phyloP scores from a whole-genome alignment of 2,888 invertebrate species.

The Deladenus siricidicola region DNA sequence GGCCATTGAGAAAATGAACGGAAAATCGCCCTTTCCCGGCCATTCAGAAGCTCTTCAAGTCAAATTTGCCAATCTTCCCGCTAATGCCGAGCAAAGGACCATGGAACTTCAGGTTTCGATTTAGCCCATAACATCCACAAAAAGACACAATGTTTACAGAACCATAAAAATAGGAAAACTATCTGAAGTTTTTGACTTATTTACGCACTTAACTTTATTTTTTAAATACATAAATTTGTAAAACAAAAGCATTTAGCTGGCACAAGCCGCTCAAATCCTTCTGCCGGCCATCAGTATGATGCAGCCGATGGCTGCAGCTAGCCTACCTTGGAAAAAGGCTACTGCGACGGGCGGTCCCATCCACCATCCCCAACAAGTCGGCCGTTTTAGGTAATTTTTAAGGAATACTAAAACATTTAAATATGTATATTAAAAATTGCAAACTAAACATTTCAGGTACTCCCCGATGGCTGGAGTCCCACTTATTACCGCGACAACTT shows the following conservation, averaged over 20 bases:
- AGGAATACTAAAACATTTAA: too few relatives aligned
- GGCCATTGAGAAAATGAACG: slow-evolving; percentile 74
- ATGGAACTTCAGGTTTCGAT: slow-evolving; percentile 16
- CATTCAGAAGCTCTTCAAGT: slow-evolving; percentile 79
- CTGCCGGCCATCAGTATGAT: slow-evolving; percentile 18
- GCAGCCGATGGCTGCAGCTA: not conserved
- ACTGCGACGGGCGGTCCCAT: slow-evolving; percentile 34
- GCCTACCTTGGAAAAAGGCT: not conserved
- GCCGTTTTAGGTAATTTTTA: slow-evolving; percentile 58
- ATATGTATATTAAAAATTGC: too few relatives aligned
- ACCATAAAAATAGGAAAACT: not conserved
- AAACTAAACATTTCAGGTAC: too few relatives aligned
- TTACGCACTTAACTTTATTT: too few relatives aligned
- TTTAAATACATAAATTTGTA: too few relatives aligned
- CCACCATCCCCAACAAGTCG: slow-evolving; percentile 27
- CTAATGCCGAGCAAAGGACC: slow-evolving; percentile 55
- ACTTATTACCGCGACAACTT: not conserved
- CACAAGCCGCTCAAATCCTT: slow-evolving; percentile 37
- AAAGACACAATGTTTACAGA: not conserved
- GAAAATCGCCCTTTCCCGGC: slow-evolving; percentile 71
- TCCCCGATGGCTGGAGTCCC: slow-evolving; percentile 70
- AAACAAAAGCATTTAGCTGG: slow-evolving; percentile 22
- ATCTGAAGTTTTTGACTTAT: not conserved
- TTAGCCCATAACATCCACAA: too few relatives aligned
- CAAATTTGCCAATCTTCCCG: slow-evolving; percentile 83